Conservation (phyloP, 2,797 vertebrate genomes). For the Notolepis coatsorum region DNA sequence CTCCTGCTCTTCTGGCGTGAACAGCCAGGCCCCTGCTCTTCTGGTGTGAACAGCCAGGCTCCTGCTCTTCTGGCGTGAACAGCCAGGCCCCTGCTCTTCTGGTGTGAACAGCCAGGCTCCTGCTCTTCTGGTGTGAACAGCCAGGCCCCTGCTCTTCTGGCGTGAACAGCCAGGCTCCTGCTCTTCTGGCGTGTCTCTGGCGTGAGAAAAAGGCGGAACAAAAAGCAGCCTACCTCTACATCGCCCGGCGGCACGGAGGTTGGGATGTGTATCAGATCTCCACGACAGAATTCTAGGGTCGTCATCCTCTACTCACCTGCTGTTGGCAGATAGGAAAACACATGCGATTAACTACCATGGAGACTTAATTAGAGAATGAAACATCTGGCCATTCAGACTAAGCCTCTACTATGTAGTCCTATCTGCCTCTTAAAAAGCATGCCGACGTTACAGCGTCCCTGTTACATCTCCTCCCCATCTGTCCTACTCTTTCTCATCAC, state of each 20-base stretch:
- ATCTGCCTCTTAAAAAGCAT: slow-evolving; percentile 50
- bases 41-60: no score
- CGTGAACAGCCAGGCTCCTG: no score
- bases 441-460: slow-evolving; percentile 56
- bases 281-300: slow-evolving; percentile 44
- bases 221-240: slow-evolving; percentile 31
- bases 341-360: slow-evolving; percentile 64
- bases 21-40: no score
- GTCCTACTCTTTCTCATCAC: slow-evolving; percentile 41
- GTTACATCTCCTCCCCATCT: slow-evolving; percentile 60
- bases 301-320: slow-evolving; percentile 62
- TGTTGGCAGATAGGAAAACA: slow-evolving; percentile 58
- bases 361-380: slow-evolving; percentile 77
- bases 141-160: no score
- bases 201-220: no score
- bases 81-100: no score
- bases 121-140: no score
- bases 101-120: no score
- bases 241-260: not conserved
- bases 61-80: no score
- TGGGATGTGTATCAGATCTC: slow-evolving; percentile 25
- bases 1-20: no score
- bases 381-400: slow-evolving; percentile 73
- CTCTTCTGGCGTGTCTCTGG: no score
- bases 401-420: slow-evolving; percentile 65